phyloP scores from a whole-genome alignment of 2,888 invertebrate genomes.

The Eupithecia exiguata region DNA sequence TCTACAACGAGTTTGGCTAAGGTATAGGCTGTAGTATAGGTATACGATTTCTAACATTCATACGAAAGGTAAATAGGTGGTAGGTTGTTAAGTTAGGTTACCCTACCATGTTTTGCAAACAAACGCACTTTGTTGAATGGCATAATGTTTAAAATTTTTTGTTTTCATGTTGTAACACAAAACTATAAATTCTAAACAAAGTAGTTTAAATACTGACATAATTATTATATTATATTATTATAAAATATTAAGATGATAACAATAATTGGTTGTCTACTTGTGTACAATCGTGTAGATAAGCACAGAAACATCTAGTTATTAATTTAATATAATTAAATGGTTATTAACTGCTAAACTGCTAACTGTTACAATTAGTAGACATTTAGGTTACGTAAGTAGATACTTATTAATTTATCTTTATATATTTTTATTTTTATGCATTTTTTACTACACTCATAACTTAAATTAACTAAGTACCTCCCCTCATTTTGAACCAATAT shows the following conservation, averaged over 20 bases:
- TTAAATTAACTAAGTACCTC: neutral
- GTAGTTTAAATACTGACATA: neutral
- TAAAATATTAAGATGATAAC: neutral
- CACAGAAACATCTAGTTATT: neutral
- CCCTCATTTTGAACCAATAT: neutral
- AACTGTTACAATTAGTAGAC: too few relatives aligned
- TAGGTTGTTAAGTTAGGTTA: neutral
- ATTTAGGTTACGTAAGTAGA: too few relatives aligned
- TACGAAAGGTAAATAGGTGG: neutral
- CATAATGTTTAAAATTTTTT: neutral
- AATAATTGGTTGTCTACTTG: neutral
- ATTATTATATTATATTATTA: neutral
- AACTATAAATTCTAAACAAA: neutral
- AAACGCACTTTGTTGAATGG: neutral
- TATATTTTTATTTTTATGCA: too few relatives aligned
- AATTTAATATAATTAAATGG: neutral
- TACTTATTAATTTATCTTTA: too few relatives aligned
- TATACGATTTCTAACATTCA: too few relatives aligned
- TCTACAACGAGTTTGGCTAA: too few relatives aligned
- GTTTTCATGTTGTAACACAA: neutral
- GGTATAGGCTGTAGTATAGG: too few relatives aligned
- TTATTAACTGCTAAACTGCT: neutral
- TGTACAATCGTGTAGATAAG: neutral
- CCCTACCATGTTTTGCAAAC: neutral
- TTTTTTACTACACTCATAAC: too few relatives aligned